Percentiles rank a stretch among this genome's conserved stretches.
These are phyloP conservation scores for Acomys russatus DNA, from an alignment of 2,797 vertebrate species.

Conservation along the genomic window DNA sequence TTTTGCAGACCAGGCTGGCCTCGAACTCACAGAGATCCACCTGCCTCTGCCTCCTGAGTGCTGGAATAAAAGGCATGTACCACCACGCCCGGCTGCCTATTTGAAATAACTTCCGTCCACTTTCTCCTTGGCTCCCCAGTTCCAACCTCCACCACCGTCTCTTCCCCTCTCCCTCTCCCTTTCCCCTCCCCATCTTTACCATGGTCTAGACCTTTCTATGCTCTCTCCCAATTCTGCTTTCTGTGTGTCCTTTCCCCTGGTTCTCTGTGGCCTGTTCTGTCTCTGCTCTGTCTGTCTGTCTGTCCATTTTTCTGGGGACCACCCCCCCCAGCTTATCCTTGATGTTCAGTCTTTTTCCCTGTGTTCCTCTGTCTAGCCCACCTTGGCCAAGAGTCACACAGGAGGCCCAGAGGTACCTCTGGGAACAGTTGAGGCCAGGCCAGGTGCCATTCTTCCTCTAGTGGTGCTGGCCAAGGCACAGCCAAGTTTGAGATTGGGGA, in stretches of 20 bases:
- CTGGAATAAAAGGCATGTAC: too few relatives aligned
- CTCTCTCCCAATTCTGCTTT: not conserved
- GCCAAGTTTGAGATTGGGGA: not conserved
- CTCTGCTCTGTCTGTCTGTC: not conserved
- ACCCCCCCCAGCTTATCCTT: not conserved
- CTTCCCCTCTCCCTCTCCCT: not conserved
- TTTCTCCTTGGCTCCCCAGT: not conserved
- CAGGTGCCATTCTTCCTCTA: not conserved
- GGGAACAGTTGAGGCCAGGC: not conserved
- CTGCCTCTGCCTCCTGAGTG: too few relatives aligned
- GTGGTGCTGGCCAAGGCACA: not conserved
- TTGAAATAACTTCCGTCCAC: not conserved
- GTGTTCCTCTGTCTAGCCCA: not conserved
- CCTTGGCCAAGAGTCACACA: not conserved
- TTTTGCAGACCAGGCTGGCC: too few relatives aligned
- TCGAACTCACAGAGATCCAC: too few relatives aligned
- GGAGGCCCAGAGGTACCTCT: not conserved
- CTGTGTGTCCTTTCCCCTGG: not conserved
- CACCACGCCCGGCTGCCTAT: not conserved
- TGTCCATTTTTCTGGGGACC: not conserved
- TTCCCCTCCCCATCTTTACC: too few relatives aligned
- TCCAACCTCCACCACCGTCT: not conserved
- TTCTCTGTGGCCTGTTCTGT: not conserved
- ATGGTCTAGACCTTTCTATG: not conserved
- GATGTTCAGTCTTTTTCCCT: not conserved